phyloP scores from a whole-genome alignment of 1,140 invertebrate genomes.

The Hormaphis cornu region DNA sequence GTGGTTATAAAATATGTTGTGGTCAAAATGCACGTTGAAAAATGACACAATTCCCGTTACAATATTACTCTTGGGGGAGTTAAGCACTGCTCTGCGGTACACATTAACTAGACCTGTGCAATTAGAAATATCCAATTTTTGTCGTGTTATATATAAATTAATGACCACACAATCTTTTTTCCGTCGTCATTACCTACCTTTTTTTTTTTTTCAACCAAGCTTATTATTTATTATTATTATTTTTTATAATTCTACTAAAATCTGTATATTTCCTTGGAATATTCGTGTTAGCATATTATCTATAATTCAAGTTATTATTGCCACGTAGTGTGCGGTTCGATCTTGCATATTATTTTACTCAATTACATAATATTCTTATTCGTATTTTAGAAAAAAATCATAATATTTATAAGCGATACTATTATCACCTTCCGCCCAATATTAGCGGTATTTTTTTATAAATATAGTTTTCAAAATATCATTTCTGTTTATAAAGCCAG shows the following conservation, averaged over 20 bases:
- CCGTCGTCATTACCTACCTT: no score
- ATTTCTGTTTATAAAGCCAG: no score
- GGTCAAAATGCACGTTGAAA: slow-evolving; percentile 19
- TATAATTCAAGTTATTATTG: no score
- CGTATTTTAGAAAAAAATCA: no score
- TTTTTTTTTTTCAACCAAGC: background rate
- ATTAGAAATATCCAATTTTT: slow-evolving; percentile 8
- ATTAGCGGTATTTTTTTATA: no score
- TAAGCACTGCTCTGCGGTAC: background rate
- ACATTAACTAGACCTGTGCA: slow-evolving; percentile 18
- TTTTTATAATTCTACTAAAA: background rate
- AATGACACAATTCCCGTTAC: background rate
- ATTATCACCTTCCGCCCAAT: no score
- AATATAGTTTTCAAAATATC: no score
- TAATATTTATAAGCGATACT: no score
- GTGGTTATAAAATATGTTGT: slow-evolving; percentile 5
- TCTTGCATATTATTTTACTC: background rate
- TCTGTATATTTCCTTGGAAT: background rate
- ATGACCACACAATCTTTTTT: background rate
- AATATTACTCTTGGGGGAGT: slow-evolving; percentile 18
- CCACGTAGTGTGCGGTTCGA: no score
- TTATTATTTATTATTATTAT: background rate
- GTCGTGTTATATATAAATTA: background rate
- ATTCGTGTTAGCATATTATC: no score
- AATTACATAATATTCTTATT: no score